Evolutionary conservation across 2,888 invertebrate species (phyloP), one percentile per base, ranked within the genome.

Genomic region (Keiferia lycopersicella): DNA sequence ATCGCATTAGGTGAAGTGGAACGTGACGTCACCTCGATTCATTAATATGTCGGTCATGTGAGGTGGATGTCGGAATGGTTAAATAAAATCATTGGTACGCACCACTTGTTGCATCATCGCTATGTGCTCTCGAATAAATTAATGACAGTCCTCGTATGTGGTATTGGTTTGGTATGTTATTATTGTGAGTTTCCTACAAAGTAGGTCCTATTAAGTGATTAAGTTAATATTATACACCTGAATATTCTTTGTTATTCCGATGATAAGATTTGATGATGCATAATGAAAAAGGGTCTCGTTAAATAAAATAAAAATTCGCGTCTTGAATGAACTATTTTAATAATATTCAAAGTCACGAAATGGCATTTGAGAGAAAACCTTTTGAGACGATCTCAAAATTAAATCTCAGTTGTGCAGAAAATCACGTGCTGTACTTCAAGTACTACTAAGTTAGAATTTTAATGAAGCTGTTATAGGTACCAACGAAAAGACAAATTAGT

Each of bases 371-470:
- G 48, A 14, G 18, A 16, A 16, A n/a, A 18, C 18, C 18, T 48
- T 18, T 14, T 12, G 2, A 53, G 53, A 12, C 26, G 26, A 8
- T 34, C 16, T 57, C 16, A 57, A 34, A 57, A 34, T 58, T 39
- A 39, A 34, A 18, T 38, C 38, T 34, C 12, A 26, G 41, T 26
- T 56, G 38, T 41, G 12, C 14, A 22, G 39, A 22, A 60, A 60
- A 60, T 60, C 26, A 60, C 60, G 22, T 34, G 51, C 69, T 71
- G 72, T 78, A 73, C 74, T 18, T 39, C 1, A 18, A 16, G 38
- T 1, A 72, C 73, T 70, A 74, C 73, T 73, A 73, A 71, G 68
- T 72, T 71, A 70, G 75, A 80, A 80, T 80, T 56, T 56, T 22
- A 56, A 56, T 30, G 30, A 56, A 22, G n/a, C 26, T 53, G 79